Evolutionary conservation across 2,113 vertebrate species (phyloP).

Genomic region (Suncus etruscus): DNA sequence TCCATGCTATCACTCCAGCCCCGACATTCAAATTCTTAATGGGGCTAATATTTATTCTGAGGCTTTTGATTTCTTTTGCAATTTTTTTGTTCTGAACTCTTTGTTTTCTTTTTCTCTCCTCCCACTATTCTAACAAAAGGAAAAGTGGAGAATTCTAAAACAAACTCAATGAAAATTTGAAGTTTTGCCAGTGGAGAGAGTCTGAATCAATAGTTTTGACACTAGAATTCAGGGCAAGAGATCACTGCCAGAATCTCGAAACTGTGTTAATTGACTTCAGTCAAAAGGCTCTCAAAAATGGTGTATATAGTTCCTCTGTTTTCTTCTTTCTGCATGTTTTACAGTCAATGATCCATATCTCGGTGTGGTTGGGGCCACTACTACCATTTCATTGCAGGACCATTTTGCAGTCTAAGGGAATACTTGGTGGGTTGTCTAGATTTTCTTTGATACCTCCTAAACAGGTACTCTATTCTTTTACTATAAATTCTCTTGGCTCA

Average conservation of each 20-base stretch:
- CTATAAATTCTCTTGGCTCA: neutral
- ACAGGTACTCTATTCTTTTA: neutral
- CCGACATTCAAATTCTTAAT: neutral
- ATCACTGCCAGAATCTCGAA: neutral
- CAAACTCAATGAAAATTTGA: neutral
- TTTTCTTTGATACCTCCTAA: neutral
- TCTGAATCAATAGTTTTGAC: neutral
- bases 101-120: neutral
- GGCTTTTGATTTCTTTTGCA: neutral
- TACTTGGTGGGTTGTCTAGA: neutral
- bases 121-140: neutral
- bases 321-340: neutral
- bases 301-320: neutral
- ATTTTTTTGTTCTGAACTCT: neutral
- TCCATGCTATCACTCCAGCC: too few relatives aligned
- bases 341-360: too few relatives aligned
- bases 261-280: constrained; percentile 14
- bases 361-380: neutral
- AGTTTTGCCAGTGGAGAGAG: neutral
- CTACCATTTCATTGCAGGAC: neutral
- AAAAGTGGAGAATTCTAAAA: constrained; percentile 28
- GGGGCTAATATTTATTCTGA: neutral
- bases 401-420: too few relatives aligned
- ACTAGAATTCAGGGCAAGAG: neutral
- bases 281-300: neutral